Base-by-base conservation (phyloP, 2,888 invertebrate species). In the Phortica magna region DNA sequence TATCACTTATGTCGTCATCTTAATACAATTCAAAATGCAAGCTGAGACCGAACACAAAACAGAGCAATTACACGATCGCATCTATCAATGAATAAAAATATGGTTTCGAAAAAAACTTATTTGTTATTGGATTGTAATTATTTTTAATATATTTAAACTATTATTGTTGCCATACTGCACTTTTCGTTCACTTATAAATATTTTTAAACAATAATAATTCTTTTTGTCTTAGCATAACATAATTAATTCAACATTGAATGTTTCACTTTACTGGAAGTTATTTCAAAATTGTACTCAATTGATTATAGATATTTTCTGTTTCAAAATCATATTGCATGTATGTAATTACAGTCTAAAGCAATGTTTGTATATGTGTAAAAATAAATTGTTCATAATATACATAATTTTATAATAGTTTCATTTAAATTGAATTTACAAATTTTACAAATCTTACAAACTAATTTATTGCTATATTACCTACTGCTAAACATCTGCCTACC, bases 11-110 rank as follows among this genome's bases (percentile, higher is more conserved):
- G 82, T 84, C 39, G 82, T 88, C 9, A 90, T 91, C 73, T 71
- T 91, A 6, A 85, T 91, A 72, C 91, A 91, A 77, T 91, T 91
- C 17, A 91, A 90, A 79, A 68, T 91, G n/a, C 88, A 90, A 78
- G 9, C 48, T 48, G 48, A 48, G 14, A 6, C 9, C 14, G 14
- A 48, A 48, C 9, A 7, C 48, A 48, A 14, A 3, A 48, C 10
- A 7, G 4, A 31, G 31, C 31, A 31, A 4, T 31, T 31, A 31
- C 31, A 31, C 31, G 31, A 31, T 4, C 31, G 31, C 5, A 31
- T 31, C 31, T n/a, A 31, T 31, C 31, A 31, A 31, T 31, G 31
- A 4, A 31, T 31, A 31, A 31, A 31, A 31, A 31, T 31, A 31
- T 4, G 2, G 5, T 4, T 31, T 41, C 67, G 5, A 42, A 67